phyloP scores from a whole-genome alignment of 2,113 vertebrate species.

The Bagarius yarrelli region DNA sequence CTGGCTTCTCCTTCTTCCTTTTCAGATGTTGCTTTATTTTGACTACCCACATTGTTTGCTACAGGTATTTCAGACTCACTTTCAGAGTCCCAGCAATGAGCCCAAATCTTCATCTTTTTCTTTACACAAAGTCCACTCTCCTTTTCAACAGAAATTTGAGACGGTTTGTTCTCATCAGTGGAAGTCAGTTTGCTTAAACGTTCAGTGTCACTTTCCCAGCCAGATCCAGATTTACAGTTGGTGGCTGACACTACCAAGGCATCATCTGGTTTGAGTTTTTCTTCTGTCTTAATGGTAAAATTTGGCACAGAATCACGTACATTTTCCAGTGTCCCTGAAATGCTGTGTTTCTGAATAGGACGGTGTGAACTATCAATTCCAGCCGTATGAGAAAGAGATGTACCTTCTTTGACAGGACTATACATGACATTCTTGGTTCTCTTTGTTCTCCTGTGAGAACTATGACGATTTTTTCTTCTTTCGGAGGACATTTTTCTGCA shows the following conservation, averaged over 20 bases:
- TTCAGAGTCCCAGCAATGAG: conserved; percentile 83
- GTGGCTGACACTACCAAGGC: conserved; percentile 42
- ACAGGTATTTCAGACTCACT: conserved; percentile 76
- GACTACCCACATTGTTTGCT: conserved; percentile 51
- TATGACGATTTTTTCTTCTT: conserved; percentile 63
- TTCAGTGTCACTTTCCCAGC: conserved; percentile 70
- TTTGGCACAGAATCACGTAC: conserved; percentile 25
- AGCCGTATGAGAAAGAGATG: conserved; percentile 49
- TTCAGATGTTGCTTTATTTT: conserved; percentile 70
- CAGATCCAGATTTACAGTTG: conserved; percentile 62
- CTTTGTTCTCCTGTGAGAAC: conserved; percentile 71
- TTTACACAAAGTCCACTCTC: conserved; percentile 46
- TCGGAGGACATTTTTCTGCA: conserved; percentile 66
- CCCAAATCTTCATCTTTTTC: conserved; percentile 64
- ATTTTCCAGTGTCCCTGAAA: conserved; percentile 52
- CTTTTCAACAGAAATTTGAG: conserved; percentile 27
- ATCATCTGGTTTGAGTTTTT: conserved; percentile 60
- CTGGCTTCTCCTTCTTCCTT: conserved; percentile 96
- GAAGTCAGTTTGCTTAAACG: conserved; percentile 62
- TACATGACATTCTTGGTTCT: conserved; percentile 57
- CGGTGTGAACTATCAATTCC: conserved; percentile 47
- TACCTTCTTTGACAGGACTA: conserved; percentile 38
- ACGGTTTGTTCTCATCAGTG: conserved; percentile 14
- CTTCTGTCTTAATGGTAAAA: conserved; percentile 29
- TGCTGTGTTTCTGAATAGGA: conserved; percentile 46